Conservation (phyloP, 2,888 invertebrate genomes). For the Drosophila testacea region DNA sequence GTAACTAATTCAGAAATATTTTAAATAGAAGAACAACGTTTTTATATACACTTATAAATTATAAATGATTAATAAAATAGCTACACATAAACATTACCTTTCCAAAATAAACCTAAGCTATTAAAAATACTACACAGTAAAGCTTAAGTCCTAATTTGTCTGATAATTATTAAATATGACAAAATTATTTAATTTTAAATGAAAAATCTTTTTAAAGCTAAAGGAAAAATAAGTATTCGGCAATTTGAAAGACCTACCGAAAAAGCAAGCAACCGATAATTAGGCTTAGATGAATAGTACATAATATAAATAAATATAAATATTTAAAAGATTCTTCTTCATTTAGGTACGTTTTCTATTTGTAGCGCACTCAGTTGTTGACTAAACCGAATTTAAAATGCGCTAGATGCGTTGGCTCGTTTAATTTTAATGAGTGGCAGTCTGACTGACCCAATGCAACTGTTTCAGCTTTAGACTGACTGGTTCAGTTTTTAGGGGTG, state of each 20-base stretch:
- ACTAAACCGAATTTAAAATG: background rate
- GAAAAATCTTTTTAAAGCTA: too few species aligned
- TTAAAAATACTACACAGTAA: background rate
- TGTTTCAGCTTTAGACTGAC: conserved; percentile 66
- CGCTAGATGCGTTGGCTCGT: conserved; percentile 73
- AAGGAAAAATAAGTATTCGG: too few species aligned
- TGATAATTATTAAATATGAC: too few species aligned
- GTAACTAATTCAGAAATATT: background rate
- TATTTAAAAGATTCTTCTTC: too few species aligned
- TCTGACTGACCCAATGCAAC: conserved; percentile 61
- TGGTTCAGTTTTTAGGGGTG: conserved; percentile 66
- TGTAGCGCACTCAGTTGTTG: conserved; percentile 24
- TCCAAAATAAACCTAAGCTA: background rate
- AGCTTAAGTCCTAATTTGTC: too few species aligned
- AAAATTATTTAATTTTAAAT: too few species aligned
- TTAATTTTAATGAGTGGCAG: conserved; percentile 80
- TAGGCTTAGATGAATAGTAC: too few species aligned
- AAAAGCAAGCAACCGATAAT: too few species aligned
- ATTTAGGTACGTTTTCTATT: background rate
- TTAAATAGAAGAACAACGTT: background rate
- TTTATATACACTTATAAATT: background rate
- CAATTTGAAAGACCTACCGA: too few species aligned
- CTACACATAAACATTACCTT: background rate
- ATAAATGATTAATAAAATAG: background rate
- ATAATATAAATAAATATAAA: too few species aligned